A percentile compares a stretch with the other conserved stretches of the same genome.
Evolutionary conservation across 2,797 vertebrate genomes (phyloP).

Genomic region (Lophotriccus pileatus): DNA sequence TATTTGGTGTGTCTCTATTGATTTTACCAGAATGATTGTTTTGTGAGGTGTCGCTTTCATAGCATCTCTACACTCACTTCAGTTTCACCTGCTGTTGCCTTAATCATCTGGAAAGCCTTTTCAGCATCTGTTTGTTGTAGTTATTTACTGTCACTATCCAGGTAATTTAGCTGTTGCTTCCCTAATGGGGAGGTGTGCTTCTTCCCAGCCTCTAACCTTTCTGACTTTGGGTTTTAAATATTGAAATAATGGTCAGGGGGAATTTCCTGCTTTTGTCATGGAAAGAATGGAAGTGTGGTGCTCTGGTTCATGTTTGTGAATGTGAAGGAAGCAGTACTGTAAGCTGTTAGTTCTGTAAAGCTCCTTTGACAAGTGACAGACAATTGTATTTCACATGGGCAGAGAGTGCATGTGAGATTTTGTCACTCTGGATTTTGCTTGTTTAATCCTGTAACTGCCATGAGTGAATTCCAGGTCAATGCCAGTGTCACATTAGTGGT

Average conservation of each 20-base stretch:
- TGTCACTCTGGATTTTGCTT: neutral
- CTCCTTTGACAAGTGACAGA: neutral
- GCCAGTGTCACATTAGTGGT: neutral
- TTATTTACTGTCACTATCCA: neutral
- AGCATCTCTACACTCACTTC: neutral
- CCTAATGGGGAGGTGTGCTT: neutral
- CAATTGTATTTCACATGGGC: neutral
- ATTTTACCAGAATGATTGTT: neutral
- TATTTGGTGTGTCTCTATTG: neutral
- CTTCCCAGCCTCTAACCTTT: neutral
- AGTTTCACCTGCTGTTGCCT: neutral
- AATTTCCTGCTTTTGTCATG: constrained; percentile 10
- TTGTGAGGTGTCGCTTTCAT: neutral
- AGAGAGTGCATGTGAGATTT: neutral
- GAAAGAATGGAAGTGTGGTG: neutral
- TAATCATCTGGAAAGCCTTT: neutral
- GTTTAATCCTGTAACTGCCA: neutral
- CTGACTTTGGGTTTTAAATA: neutral
- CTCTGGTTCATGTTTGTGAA: neutral
- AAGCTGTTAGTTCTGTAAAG: neutral
- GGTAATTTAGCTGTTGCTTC: neutral
- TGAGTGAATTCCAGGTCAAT: neutral
- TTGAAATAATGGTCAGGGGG: neutral
- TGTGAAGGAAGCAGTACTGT: neutral
- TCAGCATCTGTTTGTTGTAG: neutral